Evolutionary conservation across 2,113 vertebrate genomes (phyloP).

Genomic region (Brevimyrus niger): DNA sequence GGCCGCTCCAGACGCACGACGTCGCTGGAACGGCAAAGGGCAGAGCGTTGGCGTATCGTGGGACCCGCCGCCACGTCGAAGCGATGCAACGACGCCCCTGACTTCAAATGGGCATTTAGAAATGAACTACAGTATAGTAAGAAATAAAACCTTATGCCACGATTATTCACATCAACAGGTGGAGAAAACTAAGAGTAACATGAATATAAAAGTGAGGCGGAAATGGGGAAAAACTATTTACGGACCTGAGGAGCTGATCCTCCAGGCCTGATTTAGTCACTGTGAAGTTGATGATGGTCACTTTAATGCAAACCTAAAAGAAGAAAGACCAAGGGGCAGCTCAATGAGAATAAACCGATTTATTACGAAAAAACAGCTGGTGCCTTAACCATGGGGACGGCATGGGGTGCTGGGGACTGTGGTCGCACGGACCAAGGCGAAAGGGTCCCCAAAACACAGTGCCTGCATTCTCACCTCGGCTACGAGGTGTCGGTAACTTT

Average conservation of each 20-base stretch:
- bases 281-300: constrained; percentile 84
- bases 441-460: background rate
- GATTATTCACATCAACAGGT: background rate
- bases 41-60: background rate
- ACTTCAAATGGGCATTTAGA: background rate
- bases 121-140: background rate
- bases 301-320: constrained; percentile 82
- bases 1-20: constrained; percentile 70
- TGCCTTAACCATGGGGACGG: background rate
- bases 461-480: background rate
- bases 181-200: background rate
- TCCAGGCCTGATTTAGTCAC: constrained; percentile 79
- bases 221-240: background rate
- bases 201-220: background rate
- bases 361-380: background rate
- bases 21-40: constrained; percentile 46
- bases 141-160: background rate
- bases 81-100: background rate
- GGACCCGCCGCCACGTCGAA: background rate
- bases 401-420: background rate
- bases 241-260: constrained; percentile 76
- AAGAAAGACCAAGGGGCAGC: background rate
- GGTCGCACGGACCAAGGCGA: background rate
- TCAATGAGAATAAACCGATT: background rate
- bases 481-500: background rate